A percentile compares a stretch with the other conserved stretches of the same genome.
These are phyloP conservation scores for Craseonycteris thonglongyai DNA, from an alignment of 2,113 vertebrate species.

Conservation along the genomic window DNA sequence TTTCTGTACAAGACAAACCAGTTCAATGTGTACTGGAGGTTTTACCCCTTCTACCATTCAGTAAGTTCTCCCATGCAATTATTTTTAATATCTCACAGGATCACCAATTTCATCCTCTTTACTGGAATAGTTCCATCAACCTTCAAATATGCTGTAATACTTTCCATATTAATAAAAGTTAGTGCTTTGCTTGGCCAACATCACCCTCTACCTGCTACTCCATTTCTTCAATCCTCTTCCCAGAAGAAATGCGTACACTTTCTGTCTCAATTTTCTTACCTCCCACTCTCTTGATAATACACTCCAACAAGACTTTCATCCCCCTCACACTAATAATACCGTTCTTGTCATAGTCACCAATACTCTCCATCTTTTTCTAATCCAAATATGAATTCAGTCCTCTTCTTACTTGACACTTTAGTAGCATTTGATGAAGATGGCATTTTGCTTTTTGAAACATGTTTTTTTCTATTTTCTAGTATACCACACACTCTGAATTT, in stretches of 20 bases:
- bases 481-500: not conserved
- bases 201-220: not conserved
- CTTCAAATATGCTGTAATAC: not conserved
- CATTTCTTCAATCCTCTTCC: not conserved
- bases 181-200: not conserved
- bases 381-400: too few relatives aligned
- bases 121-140: not conserved
- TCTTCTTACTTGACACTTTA: not conserved
- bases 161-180: not conserved
- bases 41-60: not conserved
- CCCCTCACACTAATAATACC: not conserved
- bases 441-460: not conserved
- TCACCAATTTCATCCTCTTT: not conserved
- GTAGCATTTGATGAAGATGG: not conserved
- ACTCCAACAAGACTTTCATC: not conserved
- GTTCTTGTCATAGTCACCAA: not conserved
- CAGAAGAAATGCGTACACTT: not conserved
- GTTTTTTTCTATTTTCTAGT: not conserved
- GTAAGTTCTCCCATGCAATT: not conserved
- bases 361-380: not conserved
- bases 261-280: not conserved
- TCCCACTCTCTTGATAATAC: not conserved
- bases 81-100: not conserved
- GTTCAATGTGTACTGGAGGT: not conserved
- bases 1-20: not conserved